Evolutionary conservation across 2,113 vertebrate genomes (phyloP).

Genomic region (Chloropsis cyanopogon): DNA sequence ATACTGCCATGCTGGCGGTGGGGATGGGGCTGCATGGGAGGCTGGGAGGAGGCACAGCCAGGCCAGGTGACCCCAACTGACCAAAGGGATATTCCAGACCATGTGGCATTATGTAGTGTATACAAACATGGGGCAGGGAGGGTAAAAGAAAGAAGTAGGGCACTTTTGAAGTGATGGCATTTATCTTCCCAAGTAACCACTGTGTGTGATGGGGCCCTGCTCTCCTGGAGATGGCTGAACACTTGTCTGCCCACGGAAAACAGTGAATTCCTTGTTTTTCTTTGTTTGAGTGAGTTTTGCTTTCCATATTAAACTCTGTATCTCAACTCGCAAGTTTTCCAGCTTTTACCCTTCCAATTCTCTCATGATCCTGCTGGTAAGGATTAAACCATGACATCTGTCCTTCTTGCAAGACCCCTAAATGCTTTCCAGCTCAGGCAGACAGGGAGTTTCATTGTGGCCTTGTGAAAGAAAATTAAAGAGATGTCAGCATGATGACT

Average conservation of each 20-base stretch:
- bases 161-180: background rate
- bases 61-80: background rate
- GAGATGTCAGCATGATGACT: background rate
- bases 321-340: background rate
- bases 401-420: background rate
- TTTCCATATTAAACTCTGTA: background rate
- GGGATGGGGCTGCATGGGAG: too few species aligned
- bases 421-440: background rate
- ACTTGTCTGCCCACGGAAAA: background rate
- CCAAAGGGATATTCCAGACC: background rate
- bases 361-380: background rate
- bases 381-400: background rate
- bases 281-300: background rate
- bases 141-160: background rate
- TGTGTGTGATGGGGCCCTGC: background rate
- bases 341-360: background rate
- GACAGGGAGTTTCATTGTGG: background rate
- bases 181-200: background rate
- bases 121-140: background rate
- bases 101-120: too few species aligned
- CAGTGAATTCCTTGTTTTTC: background rate
- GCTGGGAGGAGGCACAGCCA: background rate
- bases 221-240: background rate
- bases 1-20: accelerated
- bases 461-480: constrained; percentile 22